phyloP scores from a whole-genome alignment of 2,888 invertebrate genomes.

The Orthosia cruda region DNA sequence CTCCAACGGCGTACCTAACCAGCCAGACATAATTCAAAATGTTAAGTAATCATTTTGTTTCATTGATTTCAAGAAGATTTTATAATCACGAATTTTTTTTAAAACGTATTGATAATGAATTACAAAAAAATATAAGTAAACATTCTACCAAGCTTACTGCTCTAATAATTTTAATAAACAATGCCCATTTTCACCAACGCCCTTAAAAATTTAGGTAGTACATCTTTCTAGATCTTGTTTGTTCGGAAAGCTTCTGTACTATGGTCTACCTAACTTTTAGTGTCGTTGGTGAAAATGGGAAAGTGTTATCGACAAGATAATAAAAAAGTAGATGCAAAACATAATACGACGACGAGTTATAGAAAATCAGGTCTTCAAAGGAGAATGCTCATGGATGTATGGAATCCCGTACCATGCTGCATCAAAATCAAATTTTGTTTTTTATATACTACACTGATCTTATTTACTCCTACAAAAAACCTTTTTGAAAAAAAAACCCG shows the following conservation, averaged over 20 bases:
- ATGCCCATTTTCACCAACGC: slow-evolving; percentile 22
- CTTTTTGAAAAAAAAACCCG: no score
- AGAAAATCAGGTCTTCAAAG: slow-evolving; percentile 22
- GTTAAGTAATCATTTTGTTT: slow-evolving; percentile 23
- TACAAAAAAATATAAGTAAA: slow-evolving; percentile 25
- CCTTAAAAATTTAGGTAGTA: slow-evolving; percentile 17
- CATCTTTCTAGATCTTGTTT: slow-evolving; percentile 20
- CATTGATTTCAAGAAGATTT: slow-evolving; percentile 15
- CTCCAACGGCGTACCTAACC: slow-evolving; percentile 24
- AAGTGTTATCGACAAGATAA: slow-evolving; percentile 19
- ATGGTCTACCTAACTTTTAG: slow-evolving; percentile 23
- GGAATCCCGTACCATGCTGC: no score
- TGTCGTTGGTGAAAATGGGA: slow-evolving; percentile 22
- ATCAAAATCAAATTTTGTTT: no score
- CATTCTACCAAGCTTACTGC: slow-evolving; percentile 27
- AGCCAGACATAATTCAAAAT: slow-evolving; percentile 27
- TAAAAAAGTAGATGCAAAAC: slow-evolving; percentile 19
- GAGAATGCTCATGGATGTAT: no score
- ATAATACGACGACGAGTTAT: slow-evolving; percentile 23
- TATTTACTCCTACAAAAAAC: no score
- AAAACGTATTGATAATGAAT: slow-evolving; percentile 22
- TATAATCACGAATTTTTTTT: slow-evolving; percentile 23
- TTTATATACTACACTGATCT: no score
- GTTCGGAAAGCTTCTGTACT: slow-evolving; percentile 22
- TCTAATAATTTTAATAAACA: slow-evolving; percentile 26